Percentiles rank a stretch among this genome's conserved stretches.
Evolutionary conservation across 1,140 invertebrate genomes (phyloP).

Genomic region (Nebria ingens): DNA sequence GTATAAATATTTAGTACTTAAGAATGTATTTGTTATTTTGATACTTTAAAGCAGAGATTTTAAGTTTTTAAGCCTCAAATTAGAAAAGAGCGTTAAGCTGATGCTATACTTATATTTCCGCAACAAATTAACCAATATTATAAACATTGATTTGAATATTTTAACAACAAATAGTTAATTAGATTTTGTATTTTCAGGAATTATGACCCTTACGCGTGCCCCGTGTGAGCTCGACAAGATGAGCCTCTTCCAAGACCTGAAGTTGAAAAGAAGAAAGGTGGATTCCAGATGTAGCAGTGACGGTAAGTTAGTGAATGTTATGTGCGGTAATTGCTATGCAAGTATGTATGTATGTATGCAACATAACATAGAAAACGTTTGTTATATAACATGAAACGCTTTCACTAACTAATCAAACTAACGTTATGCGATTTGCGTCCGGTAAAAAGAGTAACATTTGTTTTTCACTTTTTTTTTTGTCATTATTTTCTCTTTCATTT

Average conservation of each 20-base stretch:
- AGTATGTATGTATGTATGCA: too few species aligned
- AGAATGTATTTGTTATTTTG: too few species aligned
- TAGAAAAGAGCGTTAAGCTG: too few species aligned
- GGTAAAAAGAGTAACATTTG: not conserved
- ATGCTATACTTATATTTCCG: too few species aligned
- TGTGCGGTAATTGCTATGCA: not conserved
- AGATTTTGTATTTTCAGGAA: too few species aligned
- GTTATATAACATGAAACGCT: too few species aligned
- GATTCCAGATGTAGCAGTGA: constrained; percentile 92
- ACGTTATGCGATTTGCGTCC: not conserved
- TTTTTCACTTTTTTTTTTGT: not conserved
- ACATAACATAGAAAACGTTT: not conserved
- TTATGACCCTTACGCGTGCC: constrained; percentile 93
- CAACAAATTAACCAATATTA: too few species aligned
- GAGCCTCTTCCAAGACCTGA: constrained; percentile 97
- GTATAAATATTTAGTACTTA: too few species aligned
- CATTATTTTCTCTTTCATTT: not conserved
- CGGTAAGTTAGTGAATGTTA: constrained; percentile 48
- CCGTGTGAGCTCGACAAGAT: constrained; percentile 92
- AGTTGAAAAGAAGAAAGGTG: constrained; percentile 93
- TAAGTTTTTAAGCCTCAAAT: too few species aligned
- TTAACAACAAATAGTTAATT: too few species aligned
- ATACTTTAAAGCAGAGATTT: too few species aligned
- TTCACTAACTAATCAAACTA: not conserved
- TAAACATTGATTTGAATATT: too few species aligned